Percentiles rank a stretch among this genome's conserved stretches.
phyloP scores from a whole-genome alignment of 2,888 invertebrate genomes.

The Ectropis crepuscularia region DNA sequence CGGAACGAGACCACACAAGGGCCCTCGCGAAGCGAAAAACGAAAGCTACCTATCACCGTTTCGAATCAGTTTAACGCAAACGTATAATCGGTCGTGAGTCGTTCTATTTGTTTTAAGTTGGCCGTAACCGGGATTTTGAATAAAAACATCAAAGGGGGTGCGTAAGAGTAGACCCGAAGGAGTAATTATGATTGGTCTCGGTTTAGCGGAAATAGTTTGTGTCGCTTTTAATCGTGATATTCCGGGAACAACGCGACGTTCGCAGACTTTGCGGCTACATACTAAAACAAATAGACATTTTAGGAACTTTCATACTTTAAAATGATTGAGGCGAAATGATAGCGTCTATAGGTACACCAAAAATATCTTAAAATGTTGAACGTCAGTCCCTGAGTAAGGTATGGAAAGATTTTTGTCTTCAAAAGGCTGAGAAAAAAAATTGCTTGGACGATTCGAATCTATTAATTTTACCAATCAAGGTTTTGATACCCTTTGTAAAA shows the following conservation, averaged over 20 bases:
- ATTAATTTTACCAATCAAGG: no score
- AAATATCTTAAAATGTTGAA: no score
- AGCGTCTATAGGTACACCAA: no score
- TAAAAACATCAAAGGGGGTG: conserved; percentile 84
- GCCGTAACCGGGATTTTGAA: conserved; percentile 79
- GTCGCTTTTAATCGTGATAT: conserved; percentile 79
- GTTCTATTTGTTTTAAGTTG: conserved; percentile 84
- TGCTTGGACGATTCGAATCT: no score
- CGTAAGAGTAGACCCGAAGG: conserved; percentile 76
- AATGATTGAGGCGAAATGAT: no score
- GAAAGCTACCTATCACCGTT: conserved; percentile 77
- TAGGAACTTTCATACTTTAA: no score
- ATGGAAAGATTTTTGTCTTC: no score
- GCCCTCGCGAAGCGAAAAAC: conserved; percentile 68
- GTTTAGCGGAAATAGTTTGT: conserved; percentile 83
- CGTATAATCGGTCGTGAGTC: conserved; percentile 78
- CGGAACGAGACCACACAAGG: conserved; percentile 69
- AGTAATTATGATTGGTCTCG: conserved; percentile 83
- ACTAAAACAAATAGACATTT: conserved; percentile 9
- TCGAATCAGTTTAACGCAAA: conserved; percentile 82
- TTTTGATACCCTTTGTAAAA: no score
- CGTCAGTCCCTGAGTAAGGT: no score
- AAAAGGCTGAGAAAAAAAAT: no score
- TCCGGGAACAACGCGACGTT: conserved; percentile 63
- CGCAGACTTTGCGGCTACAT: conserved; percentile 53